Percentiles rank a stretch among this genome's conserved stretches.
Conservation (phyloP, 2,113 vertebrate species). For the Ochotona princeps region DNA sequence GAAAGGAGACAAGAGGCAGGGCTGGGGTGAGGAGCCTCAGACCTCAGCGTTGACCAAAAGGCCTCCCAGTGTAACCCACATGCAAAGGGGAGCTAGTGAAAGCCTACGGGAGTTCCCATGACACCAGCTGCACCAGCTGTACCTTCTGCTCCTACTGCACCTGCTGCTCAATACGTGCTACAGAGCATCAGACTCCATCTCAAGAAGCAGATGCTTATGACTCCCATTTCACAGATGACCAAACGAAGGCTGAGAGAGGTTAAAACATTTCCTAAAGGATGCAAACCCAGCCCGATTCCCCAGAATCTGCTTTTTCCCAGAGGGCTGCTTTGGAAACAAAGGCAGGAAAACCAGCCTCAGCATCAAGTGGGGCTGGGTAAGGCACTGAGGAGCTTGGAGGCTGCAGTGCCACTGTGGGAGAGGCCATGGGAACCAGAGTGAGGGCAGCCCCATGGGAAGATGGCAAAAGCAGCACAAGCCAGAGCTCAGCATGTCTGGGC, state of each 20-base stretch:
- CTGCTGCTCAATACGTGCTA: neutral
- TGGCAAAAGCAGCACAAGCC: neutral
- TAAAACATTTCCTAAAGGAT: neutral
- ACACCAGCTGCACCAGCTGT: too few species aligned
- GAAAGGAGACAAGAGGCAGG: neutral
- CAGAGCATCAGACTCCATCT: neutral
- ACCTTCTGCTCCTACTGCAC: too few species aligned
- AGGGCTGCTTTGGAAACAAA: neutral
- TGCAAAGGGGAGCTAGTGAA: neutral
- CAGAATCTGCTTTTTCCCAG: neutral
- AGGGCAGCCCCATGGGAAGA: fast-evolving
- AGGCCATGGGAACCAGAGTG: neutral
- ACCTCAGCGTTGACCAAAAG: neutral
- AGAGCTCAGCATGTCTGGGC: too few species aligned
- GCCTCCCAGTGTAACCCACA: neutral
- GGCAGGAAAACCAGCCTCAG: neutral
- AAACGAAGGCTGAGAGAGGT: neutral
- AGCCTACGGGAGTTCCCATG: neutral
- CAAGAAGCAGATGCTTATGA: neutral
- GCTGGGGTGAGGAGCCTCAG: neutral
- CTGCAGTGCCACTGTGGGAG: neutral
- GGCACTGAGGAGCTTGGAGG: neutral
- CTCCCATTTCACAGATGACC: neutral
- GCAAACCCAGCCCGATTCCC: neutral
- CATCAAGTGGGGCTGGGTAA: neutral